These are phyloP conservation scores for Ptilodon capucinus DNA, from an alignment of 2,888 invertebrate genomes.

Conservation along the genomic window DNA sequence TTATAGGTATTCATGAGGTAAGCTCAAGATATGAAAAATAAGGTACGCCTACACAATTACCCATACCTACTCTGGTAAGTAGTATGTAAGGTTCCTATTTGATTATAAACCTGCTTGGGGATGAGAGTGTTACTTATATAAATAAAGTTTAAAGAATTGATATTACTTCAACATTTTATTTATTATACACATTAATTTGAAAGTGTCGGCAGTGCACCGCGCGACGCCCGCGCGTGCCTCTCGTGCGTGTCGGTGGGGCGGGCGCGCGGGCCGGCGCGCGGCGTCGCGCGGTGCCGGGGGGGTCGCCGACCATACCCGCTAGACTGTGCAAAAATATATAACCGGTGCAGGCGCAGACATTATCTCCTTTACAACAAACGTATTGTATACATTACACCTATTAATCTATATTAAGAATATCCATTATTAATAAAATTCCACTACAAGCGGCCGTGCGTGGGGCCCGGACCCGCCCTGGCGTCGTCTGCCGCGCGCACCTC, in stretches of 20 bases:
- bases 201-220: slow-evolving; percentile 32
- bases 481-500: too few relatives aligned
- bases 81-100: too few relatives aligned
- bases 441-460: too few relatives aligned
- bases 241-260: slow-evolving; percentile 3
- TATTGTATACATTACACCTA: slow-evolving; percentile 61
- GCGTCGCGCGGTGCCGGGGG: slow-evolving; percentile 12
- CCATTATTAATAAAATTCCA: slow-evolving; percentile 44
- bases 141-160: slow-evolving; percentile 28
- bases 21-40: too few relatives aligned
- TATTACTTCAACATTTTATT: slow-evolving; percentile 77
- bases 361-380: slow-evolving; percentile 39
- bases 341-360: slow-evolving; percentile 58
- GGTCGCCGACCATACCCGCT: slow-evolving; percentile 4
- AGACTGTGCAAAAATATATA: slow-evolving; percentile 75
- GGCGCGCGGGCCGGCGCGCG: slow-evolving; percentile 6
- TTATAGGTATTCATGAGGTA: too few relatives aligned
- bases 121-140: too few relatives aligned
- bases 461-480: too few relatives aligned
- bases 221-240: slow-evolving; percentile 7
- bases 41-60: too few relatives aligned
- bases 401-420: slow-evolving; percentile 54
- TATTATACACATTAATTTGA: slow-evolving; percentile 66
- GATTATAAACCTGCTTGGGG: too few relatives aligned
- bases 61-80: too few relatives aligned